Conservation (phyloP, 2,113 vertebrate genomes). For the Aviceda subcristata region DNA sequence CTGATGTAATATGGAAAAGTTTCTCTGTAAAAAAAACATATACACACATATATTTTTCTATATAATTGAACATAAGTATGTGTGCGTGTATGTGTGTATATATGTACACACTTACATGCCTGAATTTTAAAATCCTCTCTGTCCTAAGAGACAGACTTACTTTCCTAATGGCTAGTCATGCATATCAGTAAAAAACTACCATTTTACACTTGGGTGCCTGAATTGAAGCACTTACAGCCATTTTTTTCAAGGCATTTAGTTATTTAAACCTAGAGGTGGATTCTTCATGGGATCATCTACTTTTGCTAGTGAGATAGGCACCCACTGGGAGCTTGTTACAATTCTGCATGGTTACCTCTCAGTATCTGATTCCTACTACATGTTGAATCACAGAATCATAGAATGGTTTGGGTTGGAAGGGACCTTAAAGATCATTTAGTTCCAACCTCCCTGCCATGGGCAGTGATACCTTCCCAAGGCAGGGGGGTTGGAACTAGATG, state of each 20-base stretch:
- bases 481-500: neutral
- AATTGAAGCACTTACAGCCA: neutral
- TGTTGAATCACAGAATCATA: neutral
- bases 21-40: neutral
- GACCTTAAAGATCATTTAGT: neutral
- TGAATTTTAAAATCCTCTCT: neutral
- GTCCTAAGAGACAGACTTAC: neutral
- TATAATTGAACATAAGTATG: neutral
- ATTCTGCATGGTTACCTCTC: neutral
- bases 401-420: neutral
- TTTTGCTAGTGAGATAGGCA: neutral
- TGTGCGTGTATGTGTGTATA: neutral
- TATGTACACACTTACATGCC: neutral
- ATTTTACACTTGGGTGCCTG: neutral
- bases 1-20: neutral
- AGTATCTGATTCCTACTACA: neutral
- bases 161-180: neutral
- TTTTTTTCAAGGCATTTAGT: neutral
- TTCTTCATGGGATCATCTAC: neutral
- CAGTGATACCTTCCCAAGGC: neutral
- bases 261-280: neutral
- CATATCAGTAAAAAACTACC: neutral
- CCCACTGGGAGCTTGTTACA: neutral
- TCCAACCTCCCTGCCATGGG: neutral
- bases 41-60: neutral